Percentiles rank a stretch among this genome's conserved stretches.
Conservation (phyloP, 2,113 vertebrate species). For the Thalassoma bifasciatum region DNA sequence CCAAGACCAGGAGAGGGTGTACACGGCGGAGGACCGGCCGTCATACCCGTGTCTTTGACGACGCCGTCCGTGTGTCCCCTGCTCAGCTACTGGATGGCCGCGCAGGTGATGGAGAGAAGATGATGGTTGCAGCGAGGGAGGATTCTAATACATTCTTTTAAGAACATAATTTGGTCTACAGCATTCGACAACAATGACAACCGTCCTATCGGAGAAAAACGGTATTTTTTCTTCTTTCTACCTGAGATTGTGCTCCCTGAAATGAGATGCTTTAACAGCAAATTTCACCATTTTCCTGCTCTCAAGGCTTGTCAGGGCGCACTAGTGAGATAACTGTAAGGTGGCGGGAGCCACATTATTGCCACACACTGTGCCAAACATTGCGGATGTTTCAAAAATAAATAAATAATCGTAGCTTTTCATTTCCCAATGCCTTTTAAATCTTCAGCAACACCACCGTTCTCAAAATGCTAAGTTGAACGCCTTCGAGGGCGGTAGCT, state of each 20-base stretch:
- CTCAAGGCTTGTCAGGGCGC: slow-evolving; percentile 61
- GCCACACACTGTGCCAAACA: slow-evolving; percentile 79
- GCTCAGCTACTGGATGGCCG: slow-evolving; percentile 75
- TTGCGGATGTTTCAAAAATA: slow-evolving; percentile 84
- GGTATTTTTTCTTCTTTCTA: slow-evolving; percentile 54
- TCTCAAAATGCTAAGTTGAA: slow-evolving; percentile 62
- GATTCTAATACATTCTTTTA: slow-evolving; percentile 61
- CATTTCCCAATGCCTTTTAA: slow-evolving; percentile 51
- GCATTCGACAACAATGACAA: slow-evolving; percentile 54
- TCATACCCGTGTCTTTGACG: slow-evolving; percentile 75
- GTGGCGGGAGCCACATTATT: slow-evolving; percentile 68
- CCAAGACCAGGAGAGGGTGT: slow-evolving; percentile 66
- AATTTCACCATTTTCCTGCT: slow-evolving; percentile 53
- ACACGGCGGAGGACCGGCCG: slow-evolving; percentile 70
- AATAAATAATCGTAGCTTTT: slow-evolving; percentile 81
- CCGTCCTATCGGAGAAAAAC: slow-evolving; percentile 55
- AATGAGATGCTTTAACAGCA: slow-evolving; percentile 44
- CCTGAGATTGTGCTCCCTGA: slow-evolving; percentile 38
- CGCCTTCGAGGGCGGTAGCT: slow-evolving; percentile 25
- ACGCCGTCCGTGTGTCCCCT: slow-evolving; percentile 66
- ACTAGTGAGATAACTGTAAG: slow-evolving; percentile 63
- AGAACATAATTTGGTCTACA: slow-evolving; percentile 53
- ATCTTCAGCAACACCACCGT: slow-evolving; percentile 32
- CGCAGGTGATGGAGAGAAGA: slow-evolving; percentile 75
- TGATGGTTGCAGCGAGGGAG: slow-evolving; percentile 64